Base-by-base conservation (phyloP, 2,113 vertebrate species). In the Microtus oregoni region DNA sequence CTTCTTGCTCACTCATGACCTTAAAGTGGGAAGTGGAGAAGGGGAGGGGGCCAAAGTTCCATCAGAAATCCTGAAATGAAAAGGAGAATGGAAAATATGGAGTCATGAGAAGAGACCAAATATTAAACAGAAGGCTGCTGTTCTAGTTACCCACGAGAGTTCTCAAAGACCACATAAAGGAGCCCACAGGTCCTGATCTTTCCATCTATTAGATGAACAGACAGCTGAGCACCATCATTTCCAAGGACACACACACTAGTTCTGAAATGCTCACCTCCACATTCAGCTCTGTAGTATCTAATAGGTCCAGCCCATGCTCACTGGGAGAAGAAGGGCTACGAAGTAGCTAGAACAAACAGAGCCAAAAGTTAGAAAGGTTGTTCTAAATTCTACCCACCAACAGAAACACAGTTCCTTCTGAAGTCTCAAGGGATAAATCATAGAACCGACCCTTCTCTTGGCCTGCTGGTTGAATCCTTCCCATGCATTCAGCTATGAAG, bases 231-330 rank as follows among this genome's bases (percentile, higher is more conserved):
- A 50, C 28, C 52, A 79, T 41, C 70, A 93, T 82, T 26, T 96
- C 58, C 73, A 88, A 67, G 55, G 75, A 72, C 50, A 94, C 8
- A 76, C 10, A 72, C 2, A 52, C 32, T 30, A 24, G 63, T 61
- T 28, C 38, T 61, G 63, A 50, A 58, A 78, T 4, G n/a, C 96
- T 96, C 89, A 98, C 97, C 90, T 98, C 96, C 0, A 85, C 81
- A 58, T 95, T 96, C 41, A 97, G 91, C n/a, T 98, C 97, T 50
- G 93, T 87, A 97, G 98, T 99, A 35, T 99, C 98, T 77, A 99
- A 98, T 58, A 99, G 97, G 93, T 98, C 98, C 73, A 79, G 96
- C 50, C 95, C n/a, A 7, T 41, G 94, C 52, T 97, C 96, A 63
- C 95, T 86, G 77, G 91, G 47, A 78, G 90, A 92, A 78, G 93